Conservation (phyloP, 2,113 vertebrate genomes). For the Peromyscus leucopus region DNA sequence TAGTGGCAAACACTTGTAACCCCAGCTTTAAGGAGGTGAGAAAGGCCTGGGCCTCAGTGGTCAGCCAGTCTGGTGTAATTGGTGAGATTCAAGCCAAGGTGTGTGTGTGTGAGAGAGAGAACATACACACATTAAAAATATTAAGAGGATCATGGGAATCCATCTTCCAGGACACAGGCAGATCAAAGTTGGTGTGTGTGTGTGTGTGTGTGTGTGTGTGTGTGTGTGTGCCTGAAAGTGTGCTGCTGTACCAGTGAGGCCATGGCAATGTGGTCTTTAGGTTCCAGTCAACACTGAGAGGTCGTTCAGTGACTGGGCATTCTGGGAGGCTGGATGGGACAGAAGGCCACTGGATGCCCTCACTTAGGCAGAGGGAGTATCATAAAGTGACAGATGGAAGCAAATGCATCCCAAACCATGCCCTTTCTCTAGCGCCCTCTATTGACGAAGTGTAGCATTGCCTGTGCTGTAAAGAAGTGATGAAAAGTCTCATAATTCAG, state of each 20-base stretch:
- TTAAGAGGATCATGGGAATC: background rate
- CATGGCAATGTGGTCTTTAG: background rate
- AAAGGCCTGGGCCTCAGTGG: background rate
- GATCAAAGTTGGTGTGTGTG: background rate
- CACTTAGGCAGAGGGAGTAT: background rate
- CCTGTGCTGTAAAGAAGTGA: background rate
- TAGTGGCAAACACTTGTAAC: background rate
- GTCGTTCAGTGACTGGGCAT: background rate
- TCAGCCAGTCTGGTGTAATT: background rate
- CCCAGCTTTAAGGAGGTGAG: background rate
- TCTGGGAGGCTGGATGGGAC: too few relatives aligned
- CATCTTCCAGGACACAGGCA: background rate
- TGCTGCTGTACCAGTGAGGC: background rate
- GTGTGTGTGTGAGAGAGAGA: background rate
- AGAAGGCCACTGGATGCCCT: background rate
- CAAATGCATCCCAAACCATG: background rate
- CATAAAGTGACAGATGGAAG: background rate
- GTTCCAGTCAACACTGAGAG: background rate
- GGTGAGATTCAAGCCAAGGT: background rate
- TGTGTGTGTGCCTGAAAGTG: background rate
- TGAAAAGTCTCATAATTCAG: background rate
- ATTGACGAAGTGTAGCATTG: background rate
- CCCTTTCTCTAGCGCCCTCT: conserved; percentile 55
- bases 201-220: background rate
- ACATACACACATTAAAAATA: background rate